phyloP scores from a whole-genome alignment of 2,113 vertebrate species.

The Typhlomys cinereus region DNA sequence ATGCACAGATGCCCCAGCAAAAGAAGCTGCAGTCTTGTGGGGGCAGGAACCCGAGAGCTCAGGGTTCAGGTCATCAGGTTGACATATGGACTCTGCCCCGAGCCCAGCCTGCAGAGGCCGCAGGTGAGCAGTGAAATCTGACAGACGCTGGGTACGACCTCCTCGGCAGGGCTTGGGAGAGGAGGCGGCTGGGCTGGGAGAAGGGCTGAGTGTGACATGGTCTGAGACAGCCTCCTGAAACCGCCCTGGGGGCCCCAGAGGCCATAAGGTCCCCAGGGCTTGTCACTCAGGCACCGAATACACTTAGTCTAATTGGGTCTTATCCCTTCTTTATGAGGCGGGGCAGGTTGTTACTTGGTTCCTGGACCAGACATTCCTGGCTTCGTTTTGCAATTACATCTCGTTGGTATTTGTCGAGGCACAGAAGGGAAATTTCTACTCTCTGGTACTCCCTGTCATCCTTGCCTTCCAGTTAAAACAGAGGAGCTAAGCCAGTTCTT shows the following conservation, averaged over 20 bases:
- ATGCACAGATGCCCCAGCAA: not conserved
- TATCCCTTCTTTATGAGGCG: constrained; percentile 73
- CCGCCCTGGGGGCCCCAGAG: constrained; percentile 74
- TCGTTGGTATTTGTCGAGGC: constrained; percentile 71
- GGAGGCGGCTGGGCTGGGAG: not conserved
- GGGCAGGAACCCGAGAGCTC: not conserved
- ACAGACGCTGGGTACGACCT: not conserved
- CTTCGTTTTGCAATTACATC: constrained; percentile 72
- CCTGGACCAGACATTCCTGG: constrained; percentile 64
- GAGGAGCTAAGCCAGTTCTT: constrained; percentile 57
- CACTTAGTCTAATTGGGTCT: constrained; percentile 79
- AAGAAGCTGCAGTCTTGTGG: not conserved
- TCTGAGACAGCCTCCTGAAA: constrained; percentile 78
- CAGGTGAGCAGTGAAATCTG: not conserved
- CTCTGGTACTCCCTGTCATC: constrained; percentile 64
- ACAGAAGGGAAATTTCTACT: constrained; percentile 64
- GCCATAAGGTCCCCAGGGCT: constrained; percentile 71
- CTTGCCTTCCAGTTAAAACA: constrained; percentile 71
- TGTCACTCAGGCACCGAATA: constrained; percentile 77
- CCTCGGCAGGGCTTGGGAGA: not conserved
- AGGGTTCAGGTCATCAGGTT: not conserved
- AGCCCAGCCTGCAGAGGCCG: not conserved
- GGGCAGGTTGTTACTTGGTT: constrained; percentile 67
- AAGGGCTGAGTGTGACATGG: not conserved
- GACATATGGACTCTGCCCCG: not conserved